Evolutionary conservation across 2,113 vertebrate genomes (phyloP).

Genomic region (Fregetta grallaria): DNA sequence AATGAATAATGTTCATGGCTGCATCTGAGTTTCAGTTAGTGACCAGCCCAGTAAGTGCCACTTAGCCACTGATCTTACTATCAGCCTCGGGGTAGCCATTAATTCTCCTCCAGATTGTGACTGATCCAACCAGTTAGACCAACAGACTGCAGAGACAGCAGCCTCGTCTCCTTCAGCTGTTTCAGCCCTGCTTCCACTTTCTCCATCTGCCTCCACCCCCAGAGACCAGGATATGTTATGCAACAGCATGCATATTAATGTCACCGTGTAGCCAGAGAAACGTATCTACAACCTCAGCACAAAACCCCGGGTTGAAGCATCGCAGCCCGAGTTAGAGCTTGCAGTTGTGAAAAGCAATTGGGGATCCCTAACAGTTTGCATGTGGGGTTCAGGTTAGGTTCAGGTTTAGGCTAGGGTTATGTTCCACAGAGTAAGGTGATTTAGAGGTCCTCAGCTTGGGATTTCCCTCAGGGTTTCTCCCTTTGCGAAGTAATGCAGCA

Average conservation of each 20-base stretch:
- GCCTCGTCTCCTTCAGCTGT: neutral
- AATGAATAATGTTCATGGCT: rapidly evolving
- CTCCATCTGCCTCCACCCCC: neutral
- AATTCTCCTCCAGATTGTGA: neutral
- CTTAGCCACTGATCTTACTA: neutral
- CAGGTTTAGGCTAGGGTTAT: neutral
- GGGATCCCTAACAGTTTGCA: neutral
- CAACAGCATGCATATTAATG: neutral
- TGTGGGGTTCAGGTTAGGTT: neutral
- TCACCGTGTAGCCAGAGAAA: neutral
- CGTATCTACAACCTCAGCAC: neutral
- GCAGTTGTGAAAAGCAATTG: neutral
- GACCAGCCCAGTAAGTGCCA: neutral
- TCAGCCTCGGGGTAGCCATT: neutral
- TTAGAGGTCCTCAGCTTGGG: neutral
- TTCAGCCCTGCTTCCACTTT: neutral
- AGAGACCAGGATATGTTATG: neutral
- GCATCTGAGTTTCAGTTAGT: neutral
- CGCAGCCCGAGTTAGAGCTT: neutral
- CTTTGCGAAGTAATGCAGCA: rapidly evolving
- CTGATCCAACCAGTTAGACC: neutral
- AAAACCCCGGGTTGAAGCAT: neutral
- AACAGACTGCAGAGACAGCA: neutral
- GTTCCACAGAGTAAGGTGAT: neutral
- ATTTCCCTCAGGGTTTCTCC: neutral